phyloP scores from a whole-genome alignment of 2,797 vertebrate genomes.

The Limnodromus scolopaceus region DNA sequence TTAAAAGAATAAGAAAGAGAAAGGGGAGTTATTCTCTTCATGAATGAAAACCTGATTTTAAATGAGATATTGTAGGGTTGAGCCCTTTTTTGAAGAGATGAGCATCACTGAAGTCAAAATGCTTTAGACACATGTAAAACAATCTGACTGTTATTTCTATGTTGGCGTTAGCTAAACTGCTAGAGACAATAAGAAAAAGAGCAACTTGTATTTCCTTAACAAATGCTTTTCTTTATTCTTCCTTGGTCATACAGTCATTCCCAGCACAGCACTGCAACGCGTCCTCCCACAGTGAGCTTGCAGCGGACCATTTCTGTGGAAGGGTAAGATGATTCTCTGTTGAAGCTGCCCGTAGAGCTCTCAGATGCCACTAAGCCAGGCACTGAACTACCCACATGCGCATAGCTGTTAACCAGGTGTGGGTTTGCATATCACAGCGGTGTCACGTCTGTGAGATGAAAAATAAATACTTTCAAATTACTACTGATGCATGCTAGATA shows the following conservation, averaged over 20 bases:
- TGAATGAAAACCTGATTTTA: not conserved
- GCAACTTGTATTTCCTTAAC: not conserved
- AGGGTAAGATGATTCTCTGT: slow-evolving; percentile 77
- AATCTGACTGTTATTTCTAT: not conserved
- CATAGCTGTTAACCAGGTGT: not conserved
- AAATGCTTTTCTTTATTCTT: slow-evolving; percentile 60
- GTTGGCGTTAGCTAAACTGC: not conserved
- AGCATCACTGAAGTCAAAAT: not conserved
- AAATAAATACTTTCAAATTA: not conserved
- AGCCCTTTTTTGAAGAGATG: not conserved
- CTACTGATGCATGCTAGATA: not conserved
- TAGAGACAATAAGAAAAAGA: not conserved
- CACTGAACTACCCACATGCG: not conserved
- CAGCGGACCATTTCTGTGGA: slow-evolving; percentile 82
- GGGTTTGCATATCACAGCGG: not conserved
- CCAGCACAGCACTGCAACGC: slow-evolving; percentile 80
- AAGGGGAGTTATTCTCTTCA: not conserved
- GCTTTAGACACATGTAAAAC: not conserved
- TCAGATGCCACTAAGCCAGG: not conserved
- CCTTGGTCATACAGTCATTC: slow-evolving; percentile 75
- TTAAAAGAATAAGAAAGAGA: not conserved
- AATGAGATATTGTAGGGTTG: not conserved
- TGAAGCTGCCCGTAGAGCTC: not conserved
- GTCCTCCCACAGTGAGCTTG: slow-evolving; percentile 81
- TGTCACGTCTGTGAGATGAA: not conserved